These are phyloP conservation scores for Florisuga fusca DNA, from an alignment of 2,797 vertebrate species.

Conservation along the genomic window DNA sequence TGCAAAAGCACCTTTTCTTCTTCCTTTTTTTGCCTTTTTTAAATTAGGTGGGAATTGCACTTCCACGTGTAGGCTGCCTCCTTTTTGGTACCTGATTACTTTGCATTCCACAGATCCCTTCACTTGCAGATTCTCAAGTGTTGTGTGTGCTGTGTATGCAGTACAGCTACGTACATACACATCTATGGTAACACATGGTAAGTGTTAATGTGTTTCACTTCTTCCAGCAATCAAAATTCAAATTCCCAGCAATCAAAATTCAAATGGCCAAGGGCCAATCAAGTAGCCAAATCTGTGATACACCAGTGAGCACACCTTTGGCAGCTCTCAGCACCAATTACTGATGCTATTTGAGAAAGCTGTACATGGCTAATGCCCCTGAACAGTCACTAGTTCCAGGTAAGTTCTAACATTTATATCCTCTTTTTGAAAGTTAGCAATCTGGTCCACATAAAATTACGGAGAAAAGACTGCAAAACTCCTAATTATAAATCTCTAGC, in stretches of 20 bases:
- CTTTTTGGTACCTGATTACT: background rate
- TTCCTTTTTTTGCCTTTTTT: background rate
- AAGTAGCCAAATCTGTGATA: background rate
- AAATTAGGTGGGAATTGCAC: background rate
- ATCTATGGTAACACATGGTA: background rate
- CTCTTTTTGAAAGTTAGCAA: background rate
- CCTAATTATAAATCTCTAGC: background rate
- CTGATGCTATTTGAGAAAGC: background rate
- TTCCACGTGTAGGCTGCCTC: background rate
- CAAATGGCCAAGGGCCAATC: background rate
- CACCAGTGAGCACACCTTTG: background rate
- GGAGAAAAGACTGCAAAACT: background rate
- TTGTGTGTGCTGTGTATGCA: rapidly evolving
- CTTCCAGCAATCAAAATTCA: background rate
- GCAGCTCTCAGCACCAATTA: background rate
- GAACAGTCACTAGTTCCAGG: background rate
- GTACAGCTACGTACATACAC: background rate
- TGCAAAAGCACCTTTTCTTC: background rate
- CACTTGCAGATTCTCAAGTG: background rate
- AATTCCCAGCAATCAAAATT: background rate
- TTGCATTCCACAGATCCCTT: background rate
- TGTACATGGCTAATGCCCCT: background rate
- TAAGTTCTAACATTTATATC: background rate
- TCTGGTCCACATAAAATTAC: background rate
- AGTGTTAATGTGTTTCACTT: background rate